Conservation (phyloP, 2,888 invertebrate species). For the Emmelina monodactyla region DNA sequence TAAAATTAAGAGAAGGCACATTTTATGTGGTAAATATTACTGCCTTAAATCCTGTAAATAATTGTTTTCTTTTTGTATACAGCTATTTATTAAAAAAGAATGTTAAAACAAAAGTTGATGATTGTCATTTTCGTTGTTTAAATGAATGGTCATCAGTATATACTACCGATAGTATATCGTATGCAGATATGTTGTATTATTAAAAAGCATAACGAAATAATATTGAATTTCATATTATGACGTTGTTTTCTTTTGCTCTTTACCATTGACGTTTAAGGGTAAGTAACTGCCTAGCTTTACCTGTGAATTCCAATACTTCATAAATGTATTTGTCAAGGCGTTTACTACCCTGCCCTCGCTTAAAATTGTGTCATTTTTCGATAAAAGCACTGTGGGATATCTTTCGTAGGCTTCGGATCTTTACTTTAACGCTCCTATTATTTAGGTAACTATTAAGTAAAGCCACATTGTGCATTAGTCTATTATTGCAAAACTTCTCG, state of each 20-base stretch:
- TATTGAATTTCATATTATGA: conserved; percentile 64
- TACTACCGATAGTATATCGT: conserved; percentile 63
- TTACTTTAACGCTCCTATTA: too few relatives aligned
- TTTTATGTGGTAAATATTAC: conserved; percentile 60
- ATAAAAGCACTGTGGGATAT: too few relatives aligned
- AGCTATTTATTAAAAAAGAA: conserved; percentile 68
- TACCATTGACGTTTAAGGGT: too few relatives aligned
- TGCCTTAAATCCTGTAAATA: conserved; percentile 65
- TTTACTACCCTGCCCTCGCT: too few relatives aligned
- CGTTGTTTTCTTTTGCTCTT: conserved; percentile 48
- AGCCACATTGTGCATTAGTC: too few relatives aligned
- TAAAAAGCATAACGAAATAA: conserved; percentile 67
- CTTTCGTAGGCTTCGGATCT: too few relatives aligned
- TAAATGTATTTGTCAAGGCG: too few relatives aligned
- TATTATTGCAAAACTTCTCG: too few relatives aligned
- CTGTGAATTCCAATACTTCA: too few relatives aligned
- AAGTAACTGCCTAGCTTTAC: too few relatives aligned
- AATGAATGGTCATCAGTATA: conserved; percentile 63
- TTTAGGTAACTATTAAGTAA: too few relatives aligned
- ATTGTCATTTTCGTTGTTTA: conserved; percentile 62
- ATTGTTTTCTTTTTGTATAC: conserved; percentile 64
- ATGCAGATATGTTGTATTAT: conserved; percentile 66
- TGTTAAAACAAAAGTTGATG: conserved; percentile 61
- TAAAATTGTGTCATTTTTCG: too few relatives aligned
- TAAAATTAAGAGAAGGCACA: conserved; percentile 55